phyloP scores from a whole-genome alignment of 2,888 invertebrate species.

The Habroteleia sp. region DNA sequence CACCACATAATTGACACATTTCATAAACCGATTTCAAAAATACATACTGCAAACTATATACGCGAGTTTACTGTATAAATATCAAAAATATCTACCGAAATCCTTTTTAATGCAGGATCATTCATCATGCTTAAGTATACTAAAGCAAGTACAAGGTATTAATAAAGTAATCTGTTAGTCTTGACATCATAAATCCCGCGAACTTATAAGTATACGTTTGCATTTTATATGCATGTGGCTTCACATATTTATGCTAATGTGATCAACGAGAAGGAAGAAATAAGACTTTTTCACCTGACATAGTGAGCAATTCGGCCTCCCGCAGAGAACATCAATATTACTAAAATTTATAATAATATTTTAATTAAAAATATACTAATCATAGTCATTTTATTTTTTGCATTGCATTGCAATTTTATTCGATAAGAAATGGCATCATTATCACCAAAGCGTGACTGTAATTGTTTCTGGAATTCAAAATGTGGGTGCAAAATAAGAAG shows the following conservation, averaged over 20 bases:
- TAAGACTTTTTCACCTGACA: conserved; percentile 64
- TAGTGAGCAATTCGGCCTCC: conserved; percentile 60
- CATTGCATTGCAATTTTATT: too few relatives aligned
- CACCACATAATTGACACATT: conserved; percentile 23
- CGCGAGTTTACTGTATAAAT: conserved; percentile 47
- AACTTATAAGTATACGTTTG: conserved; percentile 52
- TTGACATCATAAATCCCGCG: conserved; percentile 61
- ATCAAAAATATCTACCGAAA: conserved; percentile 69
- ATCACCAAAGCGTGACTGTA: too few relatives aligned
- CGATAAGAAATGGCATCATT: too few relatives aligned
- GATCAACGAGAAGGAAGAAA: conserved; percentile 60
- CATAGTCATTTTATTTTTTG: too few relatives aligned
- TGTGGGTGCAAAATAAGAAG: too few relatives aligned
- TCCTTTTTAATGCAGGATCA: conserved; percentile 74
- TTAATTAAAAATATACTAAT: too few relatives aligned
- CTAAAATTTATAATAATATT: conserved; percentile 7
- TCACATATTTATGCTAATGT: conserved; percentile 65
- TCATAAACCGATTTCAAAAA: conserved; percentile 4
- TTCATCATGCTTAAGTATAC: conserved; percentile 80
- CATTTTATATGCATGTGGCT: conserved; percentile 44
- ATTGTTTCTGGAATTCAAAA: too few relatives aligned
- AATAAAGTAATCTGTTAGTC: conserved; percentile 73
- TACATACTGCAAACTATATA: conserved; percentile 20
- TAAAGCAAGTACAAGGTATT: conserved; percentile 80
- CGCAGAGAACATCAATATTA: conserved; percentile 49